Evolutionary conservation across 2,797 vertebrate species (phyloP), one percentile per base, ranked within the genome.

Genomic region (Chrysocyon brachyurus): DNA sequence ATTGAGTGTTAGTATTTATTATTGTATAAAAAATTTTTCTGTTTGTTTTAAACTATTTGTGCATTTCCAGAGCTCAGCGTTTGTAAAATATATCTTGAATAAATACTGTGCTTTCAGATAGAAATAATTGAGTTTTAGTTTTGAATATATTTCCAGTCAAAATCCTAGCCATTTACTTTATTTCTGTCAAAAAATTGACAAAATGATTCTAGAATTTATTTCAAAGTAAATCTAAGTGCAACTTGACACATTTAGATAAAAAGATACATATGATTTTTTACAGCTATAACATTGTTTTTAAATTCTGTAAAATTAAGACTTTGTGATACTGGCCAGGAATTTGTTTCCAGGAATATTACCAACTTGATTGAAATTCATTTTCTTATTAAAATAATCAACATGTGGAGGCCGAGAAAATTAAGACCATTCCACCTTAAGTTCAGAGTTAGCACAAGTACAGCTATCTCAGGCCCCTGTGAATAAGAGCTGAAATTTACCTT

Each of bases 331-430:
- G 7, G 31, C 16, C n/a, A 63, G 46, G 1, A 94, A 40, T 46
- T 84, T 61, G 12, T 64, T 85, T 85, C 59, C 14, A 36, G n/a
- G 15, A 54, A 78, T 77, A 89, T 52, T 72, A 12, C 12, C 33
- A 72, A n/a, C 52, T 73, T 92, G 8, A 73, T 79, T 81, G 11
- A 21, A 64, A 72, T 57, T 4, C 6, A 16, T 72, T 59, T 77
- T 75, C 24, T 86, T 85, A 10, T 94, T 85, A 79, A 92, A 92
- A 78, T 89, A 85, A 84, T 87, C 75, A 72, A n/a, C 31, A 46
- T 46, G 40, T 46, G 40, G 40, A 46, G 40, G 40, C 6, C 7
- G 40, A 46, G 40, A 46, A 46, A 46, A 46, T 46, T 46, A 46
- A 46, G 7, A 8, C 40, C 40, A 46, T 46, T 46, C 40, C 40